phyloP scores from a whole-genome alignment of 2,797 vertebrate species.

The Tragopan temminckii region DNA sequence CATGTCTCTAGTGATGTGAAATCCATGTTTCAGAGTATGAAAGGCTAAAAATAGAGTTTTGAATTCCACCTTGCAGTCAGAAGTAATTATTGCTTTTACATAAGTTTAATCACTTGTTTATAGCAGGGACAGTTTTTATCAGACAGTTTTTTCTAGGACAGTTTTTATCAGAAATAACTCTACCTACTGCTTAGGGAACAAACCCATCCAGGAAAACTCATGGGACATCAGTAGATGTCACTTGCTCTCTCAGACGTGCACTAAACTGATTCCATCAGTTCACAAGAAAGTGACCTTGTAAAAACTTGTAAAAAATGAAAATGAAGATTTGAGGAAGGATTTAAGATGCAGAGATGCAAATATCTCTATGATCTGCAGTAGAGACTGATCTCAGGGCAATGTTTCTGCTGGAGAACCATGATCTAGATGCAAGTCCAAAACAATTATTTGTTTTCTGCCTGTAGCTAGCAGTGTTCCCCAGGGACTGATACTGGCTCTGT shows the following conservation, averaged over 20 bases:
- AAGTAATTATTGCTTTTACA: neutral
- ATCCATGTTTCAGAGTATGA: neutral
- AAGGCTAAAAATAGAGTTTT: neutral
- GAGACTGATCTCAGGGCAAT: neutral
- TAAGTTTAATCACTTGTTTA: neutral
- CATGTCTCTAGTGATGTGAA: rapidly evolving
- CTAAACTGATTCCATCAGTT: neutral
- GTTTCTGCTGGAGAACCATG: neutral
- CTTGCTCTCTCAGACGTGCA: neutral
- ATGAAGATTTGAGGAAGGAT: neutral
- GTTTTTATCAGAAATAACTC: neutral
- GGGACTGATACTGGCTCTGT: too few relatives aligned
- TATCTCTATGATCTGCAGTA: neutral
- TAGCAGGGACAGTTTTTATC: neutral
- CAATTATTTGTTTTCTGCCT: neutral
- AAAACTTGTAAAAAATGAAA: neutral
- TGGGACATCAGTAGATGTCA: rapidly evolving
- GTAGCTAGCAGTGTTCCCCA: too few relatives aligned
- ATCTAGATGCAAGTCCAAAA: neutral
- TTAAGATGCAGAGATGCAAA: neutral
- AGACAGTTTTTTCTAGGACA: neutral
- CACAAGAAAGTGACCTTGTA: neutral
- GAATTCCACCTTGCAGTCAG: neutral
- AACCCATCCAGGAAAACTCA: neutral
- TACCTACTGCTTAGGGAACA: neutral